phyloP scores from a whole-genome alignment of 1,140 invertebrate genomes.

The Neomicropteryx cornuta region DNA sequence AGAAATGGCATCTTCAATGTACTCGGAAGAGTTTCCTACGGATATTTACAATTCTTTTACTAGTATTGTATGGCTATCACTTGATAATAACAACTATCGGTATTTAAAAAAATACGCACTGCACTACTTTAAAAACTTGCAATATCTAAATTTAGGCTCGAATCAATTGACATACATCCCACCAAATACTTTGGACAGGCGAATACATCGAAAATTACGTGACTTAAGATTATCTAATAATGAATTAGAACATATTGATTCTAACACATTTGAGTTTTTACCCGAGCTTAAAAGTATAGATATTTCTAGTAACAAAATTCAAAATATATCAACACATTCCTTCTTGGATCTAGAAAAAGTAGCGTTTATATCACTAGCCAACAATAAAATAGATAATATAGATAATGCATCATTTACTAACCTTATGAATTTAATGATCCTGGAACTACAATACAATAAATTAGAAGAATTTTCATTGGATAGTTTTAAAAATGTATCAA shows the following conservation, averaged over 20 bases:
- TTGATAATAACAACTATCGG: slow-evolving; percentile 70
- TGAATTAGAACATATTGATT: slow-evolving; percentile 38
- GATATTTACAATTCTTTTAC: slow-evolving; percentile 51
- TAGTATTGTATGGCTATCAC: slow-evolving; percentile 60
- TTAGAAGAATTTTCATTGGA: slow-evolving; percentile 53
- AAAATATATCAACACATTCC: slow-evolving; percentile 21
- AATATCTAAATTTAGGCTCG: slow-evolving; percentile 68
- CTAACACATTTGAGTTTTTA: slow-evolving; percentile 45
- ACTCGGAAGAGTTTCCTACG: slow-evolving; percentile 55
- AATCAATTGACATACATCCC: slow-evolving; percentile 51
- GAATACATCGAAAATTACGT: slow-evolving; percentile 52
- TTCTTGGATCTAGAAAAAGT: slow-evolving; percentile 58
- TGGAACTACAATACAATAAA: slow-evolving; percentile 64
- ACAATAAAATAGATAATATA: slow-evolving; percentile 52
- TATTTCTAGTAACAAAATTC: slow-evolving; percentile 49
- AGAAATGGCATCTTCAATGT: slow-evolving; percentile 66
- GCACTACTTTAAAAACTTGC: slow-evolving; percentile 44
- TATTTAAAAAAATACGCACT: slow-evolving; percentile 45
- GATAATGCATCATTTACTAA: slow-evolving; percentile 51
- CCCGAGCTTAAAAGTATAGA: slow-evolving; percentile 46
- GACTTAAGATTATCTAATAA: slow-evolving; percentile 62
- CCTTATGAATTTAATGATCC: slow-evolving; percentile 52
- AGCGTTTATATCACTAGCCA: slow-evolving; percentile 55
- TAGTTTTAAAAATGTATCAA: slow-evolving; percentile 54
- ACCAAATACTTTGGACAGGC: slow-evolving; percentile 48